phyloP scores from a whole-genome alignment of 2,113 vertebrate genomes.

The Rhinolophus sinicus region DNA sequence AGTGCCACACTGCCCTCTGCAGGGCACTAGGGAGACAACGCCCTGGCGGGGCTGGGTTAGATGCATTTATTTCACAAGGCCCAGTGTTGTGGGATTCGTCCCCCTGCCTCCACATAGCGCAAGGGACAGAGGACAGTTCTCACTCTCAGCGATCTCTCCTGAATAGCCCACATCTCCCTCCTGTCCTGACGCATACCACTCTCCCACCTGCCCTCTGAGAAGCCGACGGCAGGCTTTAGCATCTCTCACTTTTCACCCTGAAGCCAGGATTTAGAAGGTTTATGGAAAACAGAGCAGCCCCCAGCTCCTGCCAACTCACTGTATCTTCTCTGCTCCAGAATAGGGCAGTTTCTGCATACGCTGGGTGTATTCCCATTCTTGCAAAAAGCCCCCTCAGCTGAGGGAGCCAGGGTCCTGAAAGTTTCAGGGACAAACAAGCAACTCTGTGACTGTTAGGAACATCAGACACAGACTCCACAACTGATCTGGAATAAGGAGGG shows the following conservation, averaged over 20 bases:
- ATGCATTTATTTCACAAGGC: background rate
- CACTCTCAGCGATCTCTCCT: background rate
- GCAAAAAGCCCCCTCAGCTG: background rate
- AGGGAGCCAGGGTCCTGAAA: background rate
- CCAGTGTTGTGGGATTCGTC: background rate
- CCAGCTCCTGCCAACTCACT: background rate
- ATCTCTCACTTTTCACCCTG: background rate
- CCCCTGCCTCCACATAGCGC: background rate
- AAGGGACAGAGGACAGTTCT: background rate
- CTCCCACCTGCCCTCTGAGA: background rate
- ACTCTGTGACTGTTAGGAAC: background rate
- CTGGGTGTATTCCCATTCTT: background rate
- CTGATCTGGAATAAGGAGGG: background rate
- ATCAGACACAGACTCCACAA: background rate
- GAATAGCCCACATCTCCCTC: background rate
- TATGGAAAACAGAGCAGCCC: background rate
- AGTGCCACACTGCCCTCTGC: conserved; percentile 85
- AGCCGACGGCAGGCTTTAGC: background rate
- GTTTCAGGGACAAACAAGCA: background rate
- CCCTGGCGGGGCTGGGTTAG: background rate
- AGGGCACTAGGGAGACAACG: conserved; percentile 66
- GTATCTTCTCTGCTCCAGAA: background rate
- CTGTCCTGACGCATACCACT: background rate
- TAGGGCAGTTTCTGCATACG: background rate
- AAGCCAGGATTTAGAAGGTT: background rate